A percentile compares a stretch with the other conserved stretches of the same genome.
Conservation (phyloP, 2,888 invertebrate genomes). For the Orthosia incerta region DNA sequence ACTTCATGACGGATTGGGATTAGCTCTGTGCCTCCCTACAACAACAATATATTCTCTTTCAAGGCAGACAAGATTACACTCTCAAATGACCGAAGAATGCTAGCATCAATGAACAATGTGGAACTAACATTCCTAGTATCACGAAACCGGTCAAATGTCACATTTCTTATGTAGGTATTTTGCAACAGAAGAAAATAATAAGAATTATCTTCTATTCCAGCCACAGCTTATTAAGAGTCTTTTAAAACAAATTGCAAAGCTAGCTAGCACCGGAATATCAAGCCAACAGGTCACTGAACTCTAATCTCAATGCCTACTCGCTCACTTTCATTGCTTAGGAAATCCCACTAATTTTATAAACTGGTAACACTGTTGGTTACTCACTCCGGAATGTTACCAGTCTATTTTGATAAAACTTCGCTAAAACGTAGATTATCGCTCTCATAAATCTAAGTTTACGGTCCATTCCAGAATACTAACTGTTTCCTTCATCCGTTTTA, state of each 20-base stretch:
- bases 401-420: slow-evolving; percentile 12
- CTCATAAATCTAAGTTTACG: neutral
- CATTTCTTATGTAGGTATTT: slow-evolving; percentile 32
- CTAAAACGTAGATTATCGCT: neutral
- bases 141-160: slow-evolving; percentile 36
- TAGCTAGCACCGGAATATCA: slow-evolving; percentile 16
- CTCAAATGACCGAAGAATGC: slow-evolving; percentile 9
- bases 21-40: too few species aligned
- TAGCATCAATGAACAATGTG: slow-evolving; percentile 20
- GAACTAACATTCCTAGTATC: slow-evolving; percentile 1
- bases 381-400: slow-evolving; percentile 19
- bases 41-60: neutral
- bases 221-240: neutral
- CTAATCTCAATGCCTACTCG: slow-evolving; percentile 40
- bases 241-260: slow-evolving; percentile 15
- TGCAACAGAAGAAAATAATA: slow-evolving; percentile 11
- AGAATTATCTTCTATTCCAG: slow-evolving; percentile 15
- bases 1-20: too few species aligned
- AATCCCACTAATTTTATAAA: slow-evolving; percentile 35
- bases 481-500: neutral
- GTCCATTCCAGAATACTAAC: neutral
- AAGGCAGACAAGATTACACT: slow-evolving; percentile 1
- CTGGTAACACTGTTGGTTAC: slow-evolving; percentile 17
- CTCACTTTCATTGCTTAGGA: slow-evolving; percentile 49
- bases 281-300: slow-evolving; percentile 47